These are phyloP conservation scores for Hirtodrosophila cameraria DNA, from an alignment of 2,888 invertebrate species.

Conservation along the genomic window DNA sequence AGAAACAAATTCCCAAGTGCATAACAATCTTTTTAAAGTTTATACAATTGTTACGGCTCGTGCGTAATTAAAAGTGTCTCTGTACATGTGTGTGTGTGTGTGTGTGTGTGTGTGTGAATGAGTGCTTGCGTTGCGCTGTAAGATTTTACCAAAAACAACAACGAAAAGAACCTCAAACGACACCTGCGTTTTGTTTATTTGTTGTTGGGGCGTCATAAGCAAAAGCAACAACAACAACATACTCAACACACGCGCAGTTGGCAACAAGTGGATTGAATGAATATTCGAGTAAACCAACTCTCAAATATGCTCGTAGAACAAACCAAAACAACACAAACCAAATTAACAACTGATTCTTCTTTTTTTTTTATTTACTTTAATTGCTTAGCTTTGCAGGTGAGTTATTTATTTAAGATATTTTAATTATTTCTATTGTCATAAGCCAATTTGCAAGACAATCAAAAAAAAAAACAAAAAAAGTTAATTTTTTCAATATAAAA, in stretches of 20 bases:
- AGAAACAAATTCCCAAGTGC: conserved; percentile 42
- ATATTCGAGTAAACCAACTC: too few relatives aligned
- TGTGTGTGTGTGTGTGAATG: not conserved
- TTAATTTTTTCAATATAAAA: too few relatives aligned
- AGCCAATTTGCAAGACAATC: too few relatives aligned
- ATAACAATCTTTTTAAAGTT: conserved; percentile 20
- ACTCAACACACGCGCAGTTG: conserved; percentile 70
- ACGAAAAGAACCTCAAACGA: conserved; percentile 18
- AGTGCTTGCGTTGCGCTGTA: conserved; percentile 22
- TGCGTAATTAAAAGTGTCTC: conserved; percentile 33
- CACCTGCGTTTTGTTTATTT: conserved; percentile 70
- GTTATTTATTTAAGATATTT: conserved; percentile 6
- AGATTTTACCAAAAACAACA: conserved; percentile 25
- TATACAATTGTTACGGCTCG: conserved; percentile 25
- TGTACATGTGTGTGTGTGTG: not conserved
- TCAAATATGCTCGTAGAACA: too few relatives aligned
- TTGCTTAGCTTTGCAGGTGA: conserved; percentile 26
- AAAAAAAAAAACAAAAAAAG: too few relatives aligned
- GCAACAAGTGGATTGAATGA: conserved; percentile 65
- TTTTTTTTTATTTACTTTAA: conserved; percentile 3
- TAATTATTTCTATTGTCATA: too few relatives aligned
- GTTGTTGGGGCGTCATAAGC: conserved; percentile 62
- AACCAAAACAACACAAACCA: too few relatives aligned
- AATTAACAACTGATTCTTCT: conserved; percentile 18
- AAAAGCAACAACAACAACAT: conserved; percentile 32